Evolutionary conservation across 2,797 vertebrate genomes (phyloP).

Genomic region (Cuniculus paca): DNA sequence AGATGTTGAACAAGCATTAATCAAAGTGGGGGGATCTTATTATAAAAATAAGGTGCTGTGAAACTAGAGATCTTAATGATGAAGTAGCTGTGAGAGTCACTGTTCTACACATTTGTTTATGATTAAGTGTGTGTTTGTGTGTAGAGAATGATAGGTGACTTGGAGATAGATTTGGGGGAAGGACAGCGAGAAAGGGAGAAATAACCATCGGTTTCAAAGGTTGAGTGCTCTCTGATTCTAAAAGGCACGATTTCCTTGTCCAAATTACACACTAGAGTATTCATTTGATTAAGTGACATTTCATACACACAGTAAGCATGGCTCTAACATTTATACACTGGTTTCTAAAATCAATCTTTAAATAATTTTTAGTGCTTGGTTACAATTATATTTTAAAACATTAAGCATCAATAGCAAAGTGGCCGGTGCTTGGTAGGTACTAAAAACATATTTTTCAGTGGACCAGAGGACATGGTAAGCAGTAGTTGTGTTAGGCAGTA

Average conservation of each 20-base stretch:
- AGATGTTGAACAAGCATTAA: conserved; percentile 76
- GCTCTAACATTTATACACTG: conserved; percentile 7
- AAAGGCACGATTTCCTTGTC: not conserved
- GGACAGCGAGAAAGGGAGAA: conserved; percentile 42
- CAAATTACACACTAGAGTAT: not conserved
- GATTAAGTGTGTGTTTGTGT: conserved; percentile 55
- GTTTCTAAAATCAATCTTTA: conserved; percentile 11
- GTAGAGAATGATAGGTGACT: conserved; percentile 45
- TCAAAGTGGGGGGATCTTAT: conserved; percentile 63
- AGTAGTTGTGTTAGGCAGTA: not conserved
- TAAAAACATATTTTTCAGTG: not conserved
- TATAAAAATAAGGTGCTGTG: conserved; percentile 51
- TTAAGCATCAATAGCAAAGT: conserved; percentile 26
- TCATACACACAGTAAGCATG: conserved; percentile 23
- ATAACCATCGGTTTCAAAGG: conserved; percentile 48
- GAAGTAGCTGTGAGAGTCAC: conserved; percentile 7
- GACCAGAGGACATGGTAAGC: not conserved
- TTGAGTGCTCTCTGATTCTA: conserved; percentile 43
- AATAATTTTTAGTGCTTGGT: conserved; percentile 33
- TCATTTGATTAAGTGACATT: conserved; percentile 41
- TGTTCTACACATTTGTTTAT: conserved; percentile 55
- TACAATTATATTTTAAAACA: conserved; percentile 56
- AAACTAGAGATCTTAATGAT: conserved; percentile 72
- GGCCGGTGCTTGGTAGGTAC: not conserved
- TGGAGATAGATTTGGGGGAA: conserved; percentile 54